phyloP scores from a whole-genome alignment of 37 sponge, comb jelly and placozoan species.

The Hormiphora californensis region DNA sequence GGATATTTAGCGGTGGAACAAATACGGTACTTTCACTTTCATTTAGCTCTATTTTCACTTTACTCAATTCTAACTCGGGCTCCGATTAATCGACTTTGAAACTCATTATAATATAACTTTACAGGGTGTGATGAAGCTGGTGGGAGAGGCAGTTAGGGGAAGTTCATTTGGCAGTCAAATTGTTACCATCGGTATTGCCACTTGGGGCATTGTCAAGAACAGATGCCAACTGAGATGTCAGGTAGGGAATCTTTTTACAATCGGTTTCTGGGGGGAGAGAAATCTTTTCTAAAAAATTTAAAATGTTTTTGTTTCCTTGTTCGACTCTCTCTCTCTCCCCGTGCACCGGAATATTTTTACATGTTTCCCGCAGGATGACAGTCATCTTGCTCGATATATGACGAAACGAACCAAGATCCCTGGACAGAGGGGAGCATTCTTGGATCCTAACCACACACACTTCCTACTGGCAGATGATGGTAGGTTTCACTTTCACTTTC shows the following conservation, averaged over 20 bases:
- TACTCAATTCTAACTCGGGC: not conserved
- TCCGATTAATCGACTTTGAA: not conserved
- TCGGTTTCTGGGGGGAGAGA: not conserved
- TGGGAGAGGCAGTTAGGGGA: slow-evolving; percentile 44
- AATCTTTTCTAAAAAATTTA: not conserved
- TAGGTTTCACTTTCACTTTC: not conserved
- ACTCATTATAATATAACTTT: not conserved
- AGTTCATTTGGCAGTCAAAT: slow-evolving; percentile 49
- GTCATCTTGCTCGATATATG: not conserved
- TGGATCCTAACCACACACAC: slow-evolving; percentile 48
- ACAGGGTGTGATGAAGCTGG: slow-evolving; percentile 54
- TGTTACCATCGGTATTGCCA: slow-evolving; percentile 20
- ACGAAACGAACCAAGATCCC: no score
- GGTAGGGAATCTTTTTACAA: not conserved
- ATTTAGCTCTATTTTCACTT: not conserved
- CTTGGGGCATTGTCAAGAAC: slow-evolving; percentile 49
- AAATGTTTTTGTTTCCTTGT: not conserved
- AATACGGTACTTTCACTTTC: not conserved
- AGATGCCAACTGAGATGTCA: not conserved
- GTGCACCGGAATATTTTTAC: not conserved
- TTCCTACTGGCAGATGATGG: slow-evolving; percentile 29
- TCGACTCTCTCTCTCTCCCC: not conserved
- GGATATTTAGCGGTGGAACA: slow-evolving; percentile 35
- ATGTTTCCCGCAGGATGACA: not conserved
- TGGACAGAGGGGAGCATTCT: slow-evolving; percentile 8